phyloP scores from a whole-genome alignment of 2,113 vertebrate species.

The Enhydra lutris region DNA sequence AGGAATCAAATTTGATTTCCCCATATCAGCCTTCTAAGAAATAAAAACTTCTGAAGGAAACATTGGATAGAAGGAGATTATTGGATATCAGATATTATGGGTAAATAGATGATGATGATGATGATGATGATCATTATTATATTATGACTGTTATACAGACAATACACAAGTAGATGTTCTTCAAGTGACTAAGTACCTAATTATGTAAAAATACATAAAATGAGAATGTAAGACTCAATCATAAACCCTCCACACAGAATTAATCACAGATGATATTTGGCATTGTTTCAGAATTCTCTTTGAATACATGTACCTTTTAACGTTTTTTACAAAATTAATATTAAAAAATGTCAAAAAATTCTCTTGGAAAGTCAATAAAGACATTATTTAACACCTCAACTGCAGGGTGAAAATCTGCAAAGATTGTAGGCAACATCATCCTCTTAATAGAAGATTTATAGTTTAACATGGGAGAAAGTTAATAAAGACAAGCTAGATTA shows the following conservation, averaged over 20 bases:
- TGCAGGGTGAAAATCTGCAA: background rate
- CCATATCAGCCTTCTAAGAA: background rate
- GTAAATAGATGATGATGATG: background rate
- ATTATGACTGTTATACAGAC: background rate
- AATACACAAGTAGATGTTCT: background rate
- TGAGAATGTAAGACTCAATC: background rate
- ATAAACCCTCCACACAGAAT: background rate
- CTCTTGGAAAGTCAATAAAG: background rate
- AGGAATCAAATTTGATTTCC: background rate
- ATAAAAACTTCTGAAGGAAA: background rate
- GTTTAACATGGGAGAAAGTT: background rate
- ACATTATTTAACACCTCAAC: background rate
- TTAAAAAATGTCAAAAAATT: background rate
- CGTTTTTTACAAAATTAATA: background rate
- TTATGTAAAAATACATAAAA: background rate
- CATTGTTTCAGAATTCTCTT: background rate
- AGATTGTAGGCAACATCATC: background rate
- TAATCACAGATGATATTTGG: background rate
- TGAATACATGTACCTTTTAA: background rate
- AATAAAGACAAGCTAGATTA: background rate
- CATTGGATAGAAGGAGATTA: background rate
- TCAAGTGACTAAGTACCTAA: background rate
- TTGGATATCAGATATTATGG: background rate
- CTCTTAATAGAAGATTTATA: background rate
- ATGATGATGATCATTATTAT: too few relatives aligned